phyloP scores from a whole-genome alignment of 2,113 vertebrate genomes.

The Hemiscyllium ocellatum region DNA sequence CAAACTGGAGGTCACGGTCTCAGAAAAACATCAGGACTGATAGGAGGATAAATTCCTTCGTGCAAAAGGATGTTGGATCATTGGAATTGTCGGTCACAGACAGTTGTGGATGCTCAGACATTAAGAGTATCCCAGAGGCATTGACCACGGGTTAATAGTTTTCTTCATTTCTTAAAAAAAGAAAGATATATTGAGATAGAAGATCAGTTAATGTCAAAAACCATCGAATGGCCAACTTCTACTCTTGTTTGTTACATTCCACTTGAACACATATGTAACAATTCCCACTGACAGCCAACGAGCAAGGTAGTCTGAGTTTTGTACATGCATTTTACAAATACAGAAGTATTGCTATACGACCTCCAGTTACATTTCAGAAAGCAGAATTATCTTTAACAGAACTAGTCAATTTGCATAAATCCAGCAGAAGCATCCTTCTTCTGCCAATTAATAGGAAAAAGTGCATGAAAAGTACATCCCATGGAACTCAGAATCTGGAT shows the following conservation, averaged over 20 bases:
- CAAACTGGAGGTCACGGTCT: no score
- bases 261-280: not conserved
- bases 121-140: no score
- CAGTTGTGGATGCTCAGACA: no score
- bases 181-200: no score
- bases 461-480: not conserved
- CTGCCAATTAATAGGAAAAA: not conserved
- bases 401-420: not conserved
- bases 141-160: no score
- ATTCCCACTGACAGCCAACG: not conserved
- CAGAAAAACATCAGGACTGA: no score
- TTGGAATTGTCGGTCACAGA: no score
- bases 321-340: not conserved
- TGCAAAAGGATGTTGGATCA: no score
- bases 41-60: no score
- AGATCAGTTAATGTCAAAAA: no score
- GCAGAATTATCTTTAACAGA: not conserved
- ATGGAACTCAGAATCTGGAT: not conserved
- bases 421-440: not conserved
- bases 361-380: not conserved
- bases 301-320: not conserved
- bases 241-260: not conserved
- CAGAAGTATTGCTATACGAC: not conserved
- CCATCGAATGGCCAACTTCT: no score
- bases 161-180: no score